phyloP scores from a whole-genome alignment of 2,113 vertebrate genomes.

The Amphilophus citrinellus region DNA sequence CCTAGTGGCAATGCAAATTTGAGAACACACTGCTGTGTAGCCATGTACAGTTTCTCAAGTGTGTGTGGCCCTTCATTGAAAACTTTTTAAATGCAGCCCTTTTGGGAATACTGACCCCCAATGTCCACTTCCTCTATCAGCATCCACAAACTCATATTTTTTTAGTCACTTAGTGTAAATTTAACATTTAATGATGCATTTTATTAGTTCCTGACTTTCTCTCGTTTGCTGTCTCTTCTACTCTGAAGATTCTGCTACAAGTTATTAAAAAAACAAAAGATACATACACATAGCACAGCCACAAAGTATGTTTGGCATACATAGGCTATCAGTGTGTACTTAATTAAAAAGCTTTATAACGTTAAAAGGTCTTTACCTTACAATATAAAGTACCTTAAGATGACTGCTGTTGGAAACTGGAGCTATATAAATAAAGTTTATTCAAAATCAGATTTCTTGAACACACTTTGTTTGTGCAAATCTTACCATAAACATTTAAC shows the following conservation, averaged over 20 bases:
- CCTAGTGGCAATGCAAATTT: not conserved
- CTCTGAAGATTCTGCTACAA: not conserved
- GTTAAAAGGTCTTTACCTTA: not conserved
- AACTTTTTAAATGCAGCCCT: slow-evolving; percentile 1
- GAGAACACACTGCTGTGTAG: slow-evolving; percentile 1
- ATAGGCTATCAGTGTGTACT: no score
- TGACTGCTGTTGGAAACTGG: not conserved
- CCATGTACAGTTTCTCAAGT: not conserved
- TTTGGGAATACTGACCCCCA: not conserved
- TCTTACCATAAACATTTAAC: not conserved
- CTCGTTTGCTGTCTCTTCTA: not conserved
- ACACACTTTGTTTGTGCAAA: not conserved
- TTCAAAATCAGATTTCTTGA: not conserved
- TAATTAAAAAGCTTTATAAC: not conserved
- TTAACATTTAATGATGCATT: not conserved
- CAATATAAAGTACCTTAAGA: not conserved
- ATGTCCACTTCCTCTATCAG: not conserved
- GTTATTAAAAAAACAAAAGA: not conserved
- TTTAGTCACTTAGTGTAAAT: not conserved
- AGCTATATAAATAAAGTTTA: not conserved
- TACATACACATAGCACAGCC: not conserved
- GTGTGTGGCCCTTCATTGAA: not conserved
- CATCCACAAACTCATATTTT: not conserved
- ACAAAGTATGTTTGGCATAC: no score
- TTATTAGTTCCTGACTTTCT: not conserved